Conservation (phyloP, 2,888 invertebrate species). For the Branchipolynoe longqiensis region DNA sequence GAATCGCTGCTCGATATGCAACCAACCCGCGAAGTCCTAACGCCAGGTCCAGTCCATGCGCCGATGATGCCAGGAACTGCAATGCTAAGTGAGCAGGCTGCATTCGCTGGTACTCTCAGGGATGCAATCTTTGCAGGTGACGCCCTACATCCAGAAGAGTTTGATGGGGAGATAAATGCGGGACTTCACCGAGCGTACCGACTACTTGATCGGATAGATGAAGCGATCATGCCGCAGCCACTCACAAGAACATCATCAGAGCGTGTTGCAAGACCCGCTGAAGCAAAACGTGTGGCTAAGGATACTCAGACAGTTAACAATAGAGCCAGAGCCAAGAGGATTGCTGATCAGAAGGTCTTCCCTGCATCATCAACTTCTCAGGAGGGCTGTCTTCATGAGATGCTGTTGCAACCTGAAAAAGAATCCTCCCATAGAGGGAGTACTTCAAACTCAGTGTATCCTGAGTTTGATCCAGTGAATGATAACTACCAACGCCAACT, state of each 20-base stretch:
- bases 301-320: too few relatives aligned
- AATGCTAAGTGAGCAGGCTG: background rate
- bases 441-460: background rate
- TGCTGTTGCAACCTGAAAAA: background rate
- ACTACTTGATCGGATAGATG: slow-evolving; percentile 33
- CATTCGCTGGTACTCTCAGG: background rate
- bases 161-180: background rate
- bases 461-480: slow-evolving; percentile 18
- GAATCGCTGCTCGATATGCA: background rate
- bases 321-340: too few relatives aligned
- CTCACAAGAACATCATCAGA: background rate
- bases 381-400: background rate
- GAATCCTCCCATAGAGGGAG: too few relatives aligned
- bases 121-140: background rate
- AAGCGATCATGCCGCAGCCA: background rate
- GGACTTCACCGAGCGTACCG: slow-evolving; percentile 30
- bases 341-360: too few relatives aligned
- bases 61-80: background rate
- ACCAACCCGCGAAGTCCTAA: background rate
- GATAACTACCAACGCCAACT: slow-evolving; percentile 47
- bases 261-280: background rate
- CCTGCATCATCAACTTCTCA: background rate
- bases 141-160: background rate
- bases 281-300: background rate
- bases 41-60: background rate